Evolutionary conservation across 2,113 vertebrate genomes (phyloP), one percentile per base, ranked within the genome.

Genomic region (Lophotis ruficrista): DNA sequence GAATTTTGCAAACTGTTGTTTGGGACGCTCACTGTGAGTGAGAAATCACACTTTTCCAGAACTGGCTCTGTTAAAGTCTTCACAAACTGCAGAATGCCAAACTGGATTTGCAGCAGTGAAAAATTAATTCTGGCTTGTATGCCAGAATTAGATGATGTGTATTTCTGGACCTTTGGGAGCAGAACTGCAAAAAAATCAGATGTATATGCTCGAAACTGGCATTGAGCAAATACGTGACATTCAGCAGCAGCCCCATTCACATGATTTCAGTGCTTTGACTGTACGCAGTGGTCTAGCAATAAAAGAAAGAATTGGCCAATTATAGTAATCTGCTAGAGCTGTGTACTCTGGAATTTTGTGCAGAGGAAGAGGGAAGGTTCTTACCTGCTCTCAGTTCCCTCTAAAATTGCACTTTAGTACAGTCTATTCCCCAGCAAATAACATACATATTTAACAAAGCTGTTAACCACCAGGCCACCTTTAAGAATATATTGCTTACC

Each of bases 251-350:
- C 48, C 79, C n/a, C 15, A 48, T 93, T 87, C 41, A 48, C 6
- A 14, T 75, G 68, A 87, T 94, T 96, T 92, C 65, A 65, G 51
- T 92, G 76, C 92, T 95, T 92, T 96, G 75, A 96, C 68, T 95
- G 43, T 71, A 58, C 79, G 9, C 51, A 60, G 79, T 93, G 80
- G 90, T 95, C 83, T 92, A 89, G 86, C 88, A 96, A 93, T 90
- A 92, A 92, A 90, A 87, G 80, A 78, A 96, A 93, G 86, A 97
- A 92, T 94, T 87, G 86, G 80, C 56, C 94, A 80, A 76, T 94
- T 93, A 94, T 1, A 79, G 86, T 90, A 93, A 89, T 97, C 83
- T 95, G 79, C 60, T 18, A 78, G 72, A 78, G 38, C 76, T 89
- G 60, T n/a, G 83, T 92, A 68, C 80, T 87, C 71, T 92, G 73